Percentiles rank a stretch among this genome's conserved stretches.
Evolutionary conservation across 1,140 invertebrate genomes (phyloP).

Genomic region (Drosophila punjabiensis): DNA sequence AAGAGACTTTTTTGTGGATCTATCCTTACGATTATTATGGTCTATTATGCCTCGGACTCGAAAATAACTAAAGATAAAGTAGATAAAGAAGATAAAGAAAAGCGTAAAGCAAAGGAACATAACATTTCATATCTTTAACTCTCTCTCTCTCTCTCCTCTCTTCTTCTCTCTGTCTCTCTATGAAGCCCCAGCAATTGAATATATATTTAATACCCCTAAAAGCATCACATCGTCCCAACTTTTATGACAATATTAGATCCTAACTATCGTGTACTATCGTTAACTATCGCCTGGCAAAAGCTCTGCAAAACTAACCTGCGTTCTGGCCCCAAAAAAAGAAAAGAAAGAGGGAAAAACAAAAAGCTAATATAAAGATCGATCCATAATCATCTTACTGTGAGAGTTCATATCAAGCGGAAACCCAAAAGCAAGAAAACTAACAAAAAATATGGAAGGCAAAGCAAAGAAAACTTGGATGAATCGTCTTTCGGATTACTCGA

Average conservation of each 20-base stretch:
- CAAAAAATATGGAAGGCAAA: conserved; percentile 16
- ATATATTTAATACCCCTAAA: conserved; percentile 24
- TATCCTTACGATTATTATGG: conserved; percentile 46
- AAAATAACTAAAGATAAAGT: conserved; percentile 46
- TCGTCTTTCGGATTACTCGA: conserved; percentile 71
- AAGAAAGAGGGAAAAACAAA: conserved; percentile 16
- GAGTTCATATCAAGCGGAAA: conserved; percentile 75
- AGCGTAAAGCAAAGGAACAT: conserved; percentile 28
- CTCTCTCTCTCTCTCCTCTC: conserved; percentile 12
- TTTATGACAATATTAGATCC: conserved; percentile 82
- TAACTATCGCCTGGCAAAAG: conserved; percentile 50
- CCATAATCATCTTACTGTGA: conserved; percentile 66
- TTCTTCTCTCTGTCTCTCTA: conserved; percentile 17
- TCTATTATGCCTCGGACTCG: conserved; percentile 44
- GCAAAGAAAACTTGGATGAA: conserved; percentile 24
- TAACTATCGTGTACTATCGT: conserved; percentile 64
- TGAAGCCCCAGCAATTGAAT: conserved; percentile 15
- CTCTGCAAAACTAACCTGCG: conserved; percentile 39
- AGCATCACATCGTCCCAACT: conserved; percentile 45
- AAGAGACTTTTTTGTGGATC: conserved; percentile 52
- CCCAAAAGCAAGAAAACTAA: conserved; percentile 28
- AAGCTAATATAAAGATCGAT: conserved; percentile 24
- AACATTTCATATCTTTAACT: conserved; percentile 30
- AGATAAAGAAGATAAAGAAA: conserved; percentile 14
- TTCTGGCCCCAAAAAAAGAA: conserved; percentile 27